These are phyloP conservation scores for Columbina picui DNA, from an alignment of 2,113 vertebrate genomes.

Conservation along the genomic window DNA sequence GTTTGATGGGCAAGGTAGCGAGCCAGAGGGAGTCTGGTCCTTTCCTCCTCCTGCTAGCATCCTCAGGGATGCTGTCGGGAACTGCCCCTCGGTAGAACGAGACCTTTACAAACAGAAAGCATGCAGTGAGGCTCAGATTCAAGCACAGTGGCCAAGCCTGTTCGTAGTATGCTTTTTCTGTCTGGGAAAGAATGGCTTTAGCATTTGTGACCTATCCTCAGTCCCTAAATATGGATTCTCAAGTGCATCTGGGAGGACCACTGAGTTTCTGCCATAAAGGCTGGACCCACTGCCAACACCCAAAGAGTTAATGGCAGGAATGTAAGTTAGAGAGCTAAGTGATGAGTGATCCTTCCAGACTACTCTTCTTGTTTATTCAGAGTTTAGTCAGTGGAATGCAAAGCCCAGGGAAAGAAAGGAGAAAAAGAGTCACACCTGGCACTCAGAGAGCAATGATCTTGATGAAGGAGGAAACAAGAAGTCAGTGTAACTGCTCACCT, in stretches of 20 bases:
- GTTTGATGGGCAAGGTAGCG: conserved; percentile 89
- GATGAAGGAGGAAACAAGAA: background rate
- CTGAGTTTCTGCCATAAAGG: background rate
- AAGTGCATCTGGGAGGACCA: background rate
- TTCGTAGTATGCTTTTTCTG: background rate
- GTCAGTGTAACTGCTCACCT: conserved; percentile 76
- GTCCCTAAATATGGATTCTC: background rate
- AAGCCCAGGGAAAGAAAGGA: background rate
- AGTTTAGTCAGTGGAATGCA: background rate
- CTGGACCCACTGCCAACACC: background rate
- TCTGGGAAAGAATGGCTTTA: background rate
- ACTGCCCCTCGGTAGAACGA: conserved; percentile 93
- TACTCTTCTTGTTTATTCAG: background rate
- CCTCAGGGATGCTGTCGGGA: conserved; percentile 83
- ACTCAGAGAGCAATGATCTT: background rate
- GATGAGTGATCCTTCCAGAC: background rate
- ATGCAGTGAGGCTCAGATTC: background rate
- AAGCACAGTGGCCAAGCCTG: background rate
- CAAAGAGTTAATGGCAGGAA: background rate
- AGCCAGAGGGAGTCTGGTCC: conserved; percentile 87
- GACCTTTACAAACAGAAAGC: conserved; percentile 80
- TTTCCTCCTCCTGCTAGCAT: conserved; percentile 84
- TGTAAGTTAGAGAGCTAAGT: background rate
- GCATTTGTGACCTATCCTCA: background rate
- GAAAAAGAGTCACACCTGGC: background rate